Evolutionary conservation across 2,888 invertebrate genomes (phyloP), one percentile per base, ranked within the genome.

Genomic region (Mesorhabditis spiculigera): DNA sequence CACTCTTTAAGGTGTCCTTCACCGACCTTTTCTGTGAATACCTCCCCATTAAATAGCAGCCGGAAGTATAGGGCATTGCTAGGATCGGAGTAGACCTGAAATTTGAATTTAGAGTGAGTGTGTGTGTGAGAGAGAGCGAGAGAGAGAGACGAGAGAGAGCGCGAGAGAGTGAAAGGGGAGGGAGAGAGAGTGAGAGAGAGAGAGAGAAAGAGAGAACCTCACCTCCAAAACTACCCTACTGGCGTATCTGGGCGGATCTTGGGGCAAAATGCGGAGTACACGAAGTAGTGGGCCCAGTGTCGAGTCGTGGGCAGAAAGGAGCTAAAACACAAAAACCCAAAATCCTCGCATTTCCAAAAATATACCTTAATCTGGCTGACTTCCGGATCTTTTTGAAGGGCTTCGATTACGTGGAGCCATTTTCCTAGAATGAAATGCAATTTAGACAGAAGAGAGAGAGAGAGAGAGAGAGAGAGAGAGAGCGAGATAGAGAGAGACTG

Each of bases 171-270:
- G 28, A 28, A n/a, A n/a, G n/a, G n/a, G n/a, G 28, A 28, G 28
- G 3, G 28, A 1, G 28, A 28, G 28, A 28, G 28, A n/a, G n/a
- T n/a, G n/a, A n/a, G n/a, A n/a, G n/a, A n/a, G n/a, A n/a, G n/a
- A n/a, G n/a, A n/a, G n/a, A n/a, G n/a, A n/a, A n/a, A 45, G 13
- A 6, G 44, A 28, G 8, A 66, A 16, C 61, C 42, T 5, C 0
- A 95, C 91, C 87, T 96, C 95, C 78, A 95, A 91, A 4, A 93
- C 90, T 79, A 95, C 89, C 68, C 95, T 89, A 0, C 94, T 91
- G 0, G 93, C 94, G 86, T 94, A 96, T 42, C 92, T 91, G 65
- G 94, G 91, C 74, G 88, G 70, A 83, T 86, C 65, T 8, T 75
- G 67, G 58, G 73, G 74, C 10, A 72, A 74, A 65, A 79, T 64